phyloP scores from a whole-genome alignment of 2,797 vertebrate genomes.

The Enteromius argenteus region DNA sequence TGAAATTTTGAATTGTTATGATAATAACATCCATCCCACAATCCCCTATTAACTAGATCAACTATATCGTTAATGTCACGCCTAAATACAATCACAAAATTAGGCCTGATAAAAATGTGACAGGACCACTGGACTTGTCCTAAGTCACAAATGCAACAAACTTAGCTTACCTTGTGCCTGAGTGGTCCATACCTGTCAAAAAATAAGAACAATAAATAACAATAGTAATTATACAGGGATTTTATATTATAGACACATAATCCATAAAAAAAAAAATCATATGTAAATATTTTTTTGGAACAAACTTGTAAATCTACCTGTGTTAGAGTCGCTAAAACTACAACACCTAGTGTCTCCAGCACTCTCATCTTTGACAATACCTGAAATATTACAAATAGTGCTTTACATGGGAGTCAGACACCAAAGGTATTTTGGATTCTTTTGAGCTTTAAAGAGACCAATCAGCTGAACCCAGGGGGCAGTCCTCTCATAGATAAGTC shows the following conservation, averaged over 20 bases:
- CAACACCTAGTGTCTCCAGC: slow-evolving; percentile 74
- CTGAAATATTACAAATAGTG: slow-evolving; percentile 73
- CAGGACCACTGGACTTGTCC: neutral
- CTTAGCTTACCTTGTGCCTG: slow-evolving; percentile 72
- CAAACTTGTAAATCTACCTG: slow-evolving; percentile 72
- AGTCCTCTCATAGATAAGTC: slow-evolving; percentile 65
- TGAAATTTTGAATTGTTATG: neutral
- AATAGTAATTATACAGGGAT: neutral
- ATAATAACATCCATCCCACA: neutral
- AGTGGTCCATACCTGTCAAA: slow-evolving; percentile 72
- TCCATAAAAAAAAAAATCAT: neutral
- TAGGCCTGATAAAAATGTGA: neutral
- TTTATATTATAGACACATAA: neutral
- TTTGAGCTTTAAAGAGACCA: slow-evolving; percentile 75
- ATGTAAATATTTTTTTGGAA: neutral
- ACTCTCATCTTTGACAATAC: slow-evolving; percentile 79
- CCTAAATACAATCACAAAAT: neutral
- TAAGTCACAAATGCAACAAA: neutral
- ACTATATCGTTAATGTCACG: neutral
- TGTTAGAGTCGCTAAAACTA: slow-evolving; percentile 72
- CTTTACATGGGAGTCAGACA: slow-evolving; percentile 72
- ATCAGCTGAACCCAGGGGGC: slow-evolving; percentile 72
- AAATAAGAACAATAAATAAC: slow-evolving; percentile 35
- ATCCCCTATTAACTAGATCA: neutral
- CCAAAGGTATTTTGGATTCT: slow-evolving; percentile 76